Evolutionary conservation across 1,140 invertebrate species (phyloP), one percentile per base, ranked within the genome.

Genomic region (Conus betulinus): DNA sequence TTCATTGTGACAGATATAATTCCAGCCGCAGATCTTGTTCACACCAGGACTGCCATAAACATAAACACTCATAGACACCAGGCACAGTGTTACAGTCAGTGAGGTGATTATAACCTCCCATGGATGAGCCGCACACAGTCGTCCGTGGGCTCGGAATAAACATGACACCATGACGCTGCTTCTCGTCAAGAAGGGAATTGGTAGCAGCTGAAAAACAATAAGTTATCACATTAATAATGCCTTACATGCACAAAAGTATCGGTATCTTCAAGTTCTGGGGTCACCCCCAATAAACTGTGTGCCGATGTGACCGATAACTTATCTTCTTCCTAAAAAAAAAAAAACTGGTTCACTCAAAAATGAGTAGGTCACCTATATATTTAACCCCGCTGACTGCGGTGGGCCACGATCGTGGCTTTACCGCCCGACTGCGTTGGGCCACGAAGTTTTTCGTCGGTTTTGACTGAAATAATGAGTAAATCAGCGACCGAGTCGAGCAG

Each of bases 21-120:
- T 95, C 95, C 95, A 95, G 78, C 93, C 94, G 90, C 95, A 95
- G n/a, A 95, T 88, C 83, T 92, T 93, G 74, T 92, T 89, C 20
- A 87, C 8, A 60, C 89, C 87, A n/a, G 85, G 88, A 23, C 91
- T 91, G 52, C 92, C 90, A 78, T 93, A 93, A n/a, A n/a, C n/a
- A n/a, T n/a, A n/a, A 81, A 94, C 60, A 81, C 92, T 92, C 91
- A 98, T 97, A 88, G 98, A 98, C 85, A 98, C 96, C 93, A 98
- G 97, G 94, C 98, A 98, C 10, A 97, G 97, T 0, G 98, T 97
- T 3, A 98, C 95, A 11, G 98, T 98, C 17, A 99, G 94, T 8
- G 98, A 98, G 79, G 97, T 97, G 57, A 99, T 97, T 88, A 99
- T 99, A 84, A 99, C 98, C 95, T 99, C 98, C 97, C 98, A 98